A percentile compares a stretch with the other conserved stretches of the same genome.
phyloP scores from a whole-genome alignment of 2,797 vertebrate species.

The Pampus argenteus region DNA sequence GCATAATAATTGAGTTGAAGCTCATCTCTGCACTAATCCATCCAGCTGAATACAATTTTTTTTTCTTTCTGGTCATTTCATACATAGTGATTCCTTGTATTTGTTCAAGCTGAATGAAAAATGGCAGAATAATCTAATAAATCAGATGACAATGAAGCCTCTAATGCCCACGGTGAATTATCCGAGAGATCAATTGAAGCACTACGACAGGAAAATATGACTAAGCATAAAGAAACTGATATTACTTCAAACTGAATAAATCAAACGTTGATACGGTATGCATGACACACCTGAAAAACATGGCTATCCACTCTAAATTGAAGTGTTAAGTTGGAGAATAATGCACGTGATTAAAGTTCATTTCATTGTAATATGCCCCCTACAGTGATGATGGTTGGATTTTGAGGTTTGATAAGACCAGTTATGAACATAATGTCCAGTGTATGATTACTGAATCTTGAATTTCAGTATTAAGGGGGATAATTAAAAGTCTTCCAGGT shows the following conservation, averaged over 20 bases:
- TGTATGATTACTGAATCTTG: not conserved
- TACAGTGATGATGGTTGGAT: not conserved
- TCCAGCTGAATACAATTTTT: constrained; percentile 33
- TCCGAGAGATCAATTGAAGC: constrained; percentile 22
- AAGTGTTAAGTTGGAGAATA: not conserved
- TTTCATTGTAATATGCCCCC: not conserved
- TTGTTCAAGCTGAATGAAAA: constrained; percentile 45
- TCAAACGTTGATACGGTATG: constrained; percentile 21
- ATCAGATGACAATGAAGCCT: constrained; percentile 27
- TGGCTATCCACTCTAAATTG: not conserved
- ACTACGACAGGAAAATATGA: constrained; percentile 22
- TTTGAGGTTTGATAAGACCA: no score
- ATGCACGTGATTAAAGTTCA: not conserved
- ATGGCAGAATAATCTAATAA: constrained; percentile 18
- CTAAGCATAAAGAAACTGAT: constrained; percentile 13
- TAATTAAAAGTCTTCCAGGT: no score
- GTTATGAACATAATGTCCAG: no score
- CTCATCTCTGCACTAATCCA: constrained; percentile 22
- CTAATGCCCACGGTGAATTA: constrained; percentile 19
- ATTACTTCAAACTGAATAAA: constrained; percentile 26
- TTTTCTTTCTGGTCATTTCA: constrained; percentile 35
- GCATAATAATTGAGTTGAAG: constrained; percentile 43
- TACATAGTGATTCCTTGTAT: constrained; percentile 26
- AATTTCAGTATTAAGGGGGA: no score
- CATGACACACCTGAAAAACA: not conserved